Percentiles rank a stretch among this genome's conserved stretches.
Evolutionary conservation across 2,888 invertebrate species (phyloP).

Genomic region (Teinopalpus imperialis): DNA sequence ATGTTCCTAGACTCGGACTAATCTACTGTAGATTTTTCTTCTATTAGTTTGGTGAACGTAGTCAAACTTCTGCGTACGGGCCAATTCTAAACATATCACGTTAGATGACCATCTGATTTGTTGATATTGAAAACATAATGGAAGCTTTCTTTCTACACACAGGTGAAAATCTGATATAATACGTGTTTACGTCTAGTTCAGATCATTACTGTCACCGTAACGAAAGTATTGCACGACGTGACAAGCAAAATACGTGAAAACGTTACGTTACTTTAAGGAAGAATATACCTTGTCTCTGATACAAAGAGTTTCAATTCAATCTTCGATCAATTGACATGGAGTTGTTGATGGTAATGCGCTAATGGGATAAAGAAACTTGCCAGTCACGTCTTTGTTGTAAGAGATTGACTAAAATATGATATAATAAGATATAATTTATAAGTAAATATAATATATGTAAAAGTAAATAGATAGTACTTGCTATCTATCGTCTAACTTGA

Average conservation of each 20-base stretch:
- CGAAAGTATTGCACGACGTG: slow-evolving; percentile 28
- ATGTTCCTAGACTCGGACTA: too few relatives aligned
- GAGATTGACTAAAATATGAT: too few relatives aligned
- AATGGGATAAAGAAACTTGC: not conserved
- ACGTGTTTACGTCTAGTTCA: slow-evolving; percentile 1
- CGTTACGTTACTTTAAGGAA: slow-evolving; percentile 20
- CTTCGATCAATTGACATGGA: not conserved
- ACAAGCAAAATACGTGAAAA: slow-evolving; percentile 34
- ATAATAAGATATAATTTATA: too few relatives aligned
- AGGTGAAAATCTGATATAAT: not conserved
- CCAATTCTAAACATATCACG: not conserved
- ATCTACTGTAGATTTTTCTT: too few relatives aligned
- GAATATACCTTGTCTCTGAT: not conserved
- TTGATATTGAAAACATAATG: not conserved
- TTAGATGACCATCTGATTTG: not conserved
- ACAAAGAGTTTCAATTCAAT: not conserved
- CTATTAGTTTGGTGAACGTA: not conserved
- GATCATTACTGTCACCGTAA: slow-evolving; percentile 28
- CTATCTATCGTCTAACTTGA: too few relatives aligned
- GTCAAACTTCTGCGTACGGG: not conserved
- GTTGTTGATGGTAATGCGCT: not conserved
- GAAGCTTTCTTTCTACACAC: not conserved
- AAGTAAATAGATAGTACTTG: too few relatives aligned
- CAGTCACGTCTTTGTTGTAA: not conserved
- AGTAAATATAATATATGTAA: too few relatives aligned